phyloP scores from a whole-genome alignment of 2,888 invertebrate genomes.

The Abrostola tripartita region DNA sequence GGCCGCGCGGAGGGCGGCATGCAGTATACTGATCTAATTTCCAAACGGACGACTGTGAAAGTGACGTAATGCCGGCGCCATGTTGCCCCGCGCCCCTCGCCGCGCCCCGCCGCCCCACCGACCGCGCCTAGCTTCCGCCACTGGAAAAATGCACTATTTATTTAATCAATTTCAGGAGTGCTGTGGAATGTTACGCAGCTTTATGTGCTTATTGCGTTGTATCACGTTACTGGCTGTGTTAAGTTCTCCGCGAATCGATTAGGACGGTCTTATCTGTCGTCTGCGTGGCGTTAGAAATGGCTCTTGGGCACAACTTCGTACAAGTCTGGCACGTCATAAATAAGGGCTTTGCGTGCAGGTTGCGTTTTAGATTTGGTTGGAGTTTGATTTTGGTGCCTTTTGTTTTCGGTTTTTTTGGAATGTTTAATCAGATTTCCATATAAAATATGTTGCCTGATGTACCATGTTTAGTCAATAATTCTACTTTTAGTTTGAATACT shows the following conservation, averaged over 20 bases:
- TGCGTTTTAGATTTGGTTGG: constrained; percentile 19
- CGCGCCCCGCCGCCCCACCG: constrained; percentile 64
- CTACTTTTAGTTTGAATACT: too few species aligned
- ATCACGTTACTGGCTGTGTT: constrained; percentile 59
- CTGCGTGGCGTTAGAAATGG: constrained; percentile 46
- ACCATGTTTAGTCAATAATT: too few species aligned
- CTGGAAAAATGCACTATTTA: constrained; percentile 79
- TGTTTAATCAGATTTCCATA: too few species aligned
- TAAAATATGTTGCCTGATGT: too few species aligned
- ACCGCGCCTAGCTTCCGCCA: constrained; percentile 75
- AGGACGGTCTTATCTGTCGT: constrained; percentile 50
- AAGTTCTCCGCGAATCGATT: constrained; percentile 64
- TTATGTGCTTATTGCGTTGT: constrained; percentile 56
- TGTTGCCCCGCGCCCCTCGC: constrained; percentile 72
- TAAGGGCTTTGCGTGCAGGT: constrained; percentile 47
- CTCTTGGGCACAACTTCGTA: constrained; percentile 45
- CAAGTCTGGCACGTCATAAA: constrained; percentile 45
- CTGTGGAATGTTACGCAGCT: constrained; percentile 68
- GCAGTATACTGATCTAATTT: constrained; percentile 85
- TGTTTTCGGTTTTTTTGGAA: not conserved
- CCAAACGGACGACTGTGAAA: constrained; percentile 82
- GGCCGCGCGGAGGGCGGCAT: constrained; percentile 68
- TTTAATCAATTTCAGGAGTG: constrained; percentile 82
- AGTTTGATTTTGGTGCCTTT: constrained; percentile 18
- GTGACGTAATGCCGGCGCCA: constrained; percentile 85